Conservation (phyloP, 1,140 invertebrate genomes). For the Himalopsyche phryganea region DNA sequence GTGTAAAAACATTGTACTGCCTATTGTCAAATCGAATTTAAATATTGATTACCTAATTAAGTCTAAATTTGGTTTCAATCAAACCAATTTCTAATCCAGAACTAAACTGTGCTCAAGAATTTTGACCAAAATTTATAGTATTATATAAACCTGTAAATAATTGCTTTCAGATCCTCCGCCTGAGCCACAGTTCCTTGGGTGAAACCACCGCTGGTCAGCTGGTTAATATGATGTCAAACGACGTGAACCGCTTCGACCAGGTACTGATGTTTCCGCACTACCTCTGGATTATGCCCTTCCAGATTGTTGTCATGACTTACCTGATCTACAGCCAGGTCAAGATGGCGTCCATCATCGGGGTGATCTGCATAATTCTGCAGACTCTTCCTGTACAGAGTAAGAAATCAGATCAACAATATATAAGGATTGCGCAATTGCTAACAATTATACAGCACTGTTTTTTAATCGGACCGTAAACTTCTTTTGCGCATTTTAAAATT, state of each 20-base stretch:
- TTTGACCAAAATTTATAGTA: too few species aligned
- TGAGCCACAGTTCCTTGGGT: conserved; percentile 66
- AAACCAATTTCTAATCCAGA: too few species aligned
- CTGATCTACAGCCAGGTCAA: conserved; percentile 73
- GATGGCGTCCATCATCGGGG: conserved; percentile 67
- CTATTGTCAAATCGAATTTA: too few species aligned
- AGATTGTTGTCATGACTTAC: conserved; percentile 61
- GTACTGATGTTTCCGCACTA: conserved; percentile 62
- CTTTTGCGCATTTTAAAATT: too few species aligned
- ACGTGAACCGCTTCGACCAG: conserved; percentile 67
- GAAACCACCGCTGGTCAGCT: conserved; percentile 78
- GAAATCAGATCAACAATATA: conserved; percentile 10
- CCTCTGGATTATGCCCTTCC: conserved; percentile 70
- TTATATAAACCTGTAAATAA: too few species aligned
- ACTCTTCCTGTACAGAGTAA: conserved; percentile 67
- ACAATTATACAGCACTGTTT: too few species aligned
- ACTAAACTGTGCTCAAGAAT: too few species aligned
- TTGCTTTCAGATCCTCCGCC: conserved; percentile 54
- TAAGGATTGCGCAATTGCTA: too few species aligned
- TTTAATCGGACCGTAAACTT: too few species aligned
- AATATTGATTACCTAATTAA: too few species aligned
- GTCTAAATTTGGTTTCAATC: too few species aligned
- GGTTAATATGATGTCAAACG: conserved; percentile 83
- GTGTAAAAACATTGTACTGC: too few species aligned
- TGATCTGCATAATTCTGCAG: conserved; percentile 60